Conservation (phyloP, 2,888 invertebrate species). For the Euclidia mi region DNA sequence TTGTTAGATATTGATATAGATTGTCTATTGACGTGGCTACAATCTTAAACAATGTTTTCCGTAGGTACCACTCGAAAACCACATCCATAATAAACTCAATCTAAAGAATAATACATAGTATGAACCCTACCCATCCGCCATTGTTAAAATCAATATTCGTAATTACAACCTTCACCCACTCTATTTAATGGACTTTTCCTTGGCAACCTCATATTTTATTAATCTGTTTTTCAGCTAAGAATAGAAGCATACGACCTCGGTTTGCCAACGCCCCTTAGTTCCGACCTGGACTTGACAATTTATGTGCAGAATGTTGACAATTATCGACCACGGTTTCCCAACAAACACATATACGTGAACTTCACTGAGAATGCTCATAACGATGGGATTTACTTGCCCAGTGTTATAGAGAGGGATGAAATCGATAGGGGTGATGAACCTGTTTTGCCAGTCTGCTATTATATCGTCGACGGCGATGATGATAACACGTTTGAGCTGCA, state of each 20-base stretch:
- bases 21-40: too few species aligned
- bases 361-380: constrained; percentile 91
- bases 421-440: constrained; percentile 95
- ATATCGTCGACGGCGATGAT: constrained; percentile 96
- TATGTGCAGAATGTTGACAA: constrained; percentile 97
- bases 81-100: too few species aligned
- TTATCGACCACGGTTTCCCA: constrained; percentile 96
- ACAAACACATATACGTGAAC: constrained; percentile 92
- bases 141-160: constrained; percentile 11
- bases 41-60: too few species aligned
- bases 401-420: constrained; percentile 96
- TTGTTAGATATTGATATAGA: too few species aligned
- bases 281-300: constrained; percentile 96
- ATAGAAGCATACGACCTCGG: constrained; percentile 98
- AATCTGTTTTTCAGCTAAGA: constrained; percentile 91
- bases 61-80: too few species aligned
- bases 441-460: constrained; percentile 97
- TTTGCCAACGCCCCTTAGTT: constrained; percentile 95
- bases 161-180: constrained; percentile 9
- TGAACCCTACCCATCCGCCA: not conserved
- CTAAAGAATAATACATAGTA: too few species aligned
- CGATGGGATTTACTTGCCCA: constrained; percentile 92
- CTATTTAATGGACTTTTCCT: not conserved
- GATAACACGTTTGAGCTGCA: constrained; percentile 93
- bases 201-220: constrained; percentile 6